Base-by-base conservation (phyloP, 2,888 invertebrate genomes). In the Lingula anatina region DNA sequence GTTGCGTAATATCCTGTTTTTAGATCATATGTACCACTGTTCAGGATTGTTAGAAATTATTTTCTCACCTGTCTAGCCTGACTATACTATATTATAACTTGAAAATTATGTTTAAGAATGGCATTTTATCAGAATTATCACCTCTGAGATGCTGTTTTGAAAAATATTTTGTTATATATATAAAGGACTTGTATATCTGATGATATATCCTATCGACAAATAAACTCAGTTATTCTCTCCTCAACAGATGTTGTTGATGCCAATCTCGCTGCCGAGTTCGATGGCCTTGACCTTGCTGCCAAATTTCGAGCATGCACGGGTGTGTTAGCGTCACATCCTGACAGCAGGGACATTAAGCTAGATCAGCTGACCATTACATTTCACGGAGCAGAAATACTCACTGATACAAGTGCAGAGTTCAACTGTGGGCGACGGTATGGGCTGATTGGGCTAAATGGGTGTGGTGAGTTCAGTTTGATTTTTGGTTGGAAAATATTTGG, bases 381-480 rank as follows among this genome's bases (percentile, higher is more conserved):
- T 81, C 96, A 97, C 73, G 99, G 99, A 54, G 86, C 88, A 67
- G 99, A 99, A 79, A 83, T 99, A 62, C 83, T 99, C 47, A 89
- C 89, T 71, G 99, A 99, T 76, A 94, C 97, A 1, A 85, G 90
- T 78, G 82, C 99, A 27, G 99, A 99, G 80, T 83, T 99, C 78
- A 99, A 97, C 81, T 93, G 93, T 77, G 96, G 97, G 0, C 83
- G 96, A 58, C 84, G 96, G 64, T 99, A 99, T 76, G 99, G 97
- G 62, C 82, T 99, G 9, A 85, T 99, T 62, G 99, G 99, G 46
- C 83, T 91, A n/a, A 99, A 99, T 78, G 99, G 99, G 61, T 90
- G 92, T 76, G 97, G 97, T 83, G 79, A 68, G 84, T 60, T 49
- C 20, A 15, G 15, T 39, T 9, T 39, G 9, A n/a, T 7, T 9